A percentile compares a stretch with the other conserved stretches of the same genome.
Evolutionary conservation across 1,140 invertebrate species (phyloP).

Genomic region (Oppia nitens): DNA sequence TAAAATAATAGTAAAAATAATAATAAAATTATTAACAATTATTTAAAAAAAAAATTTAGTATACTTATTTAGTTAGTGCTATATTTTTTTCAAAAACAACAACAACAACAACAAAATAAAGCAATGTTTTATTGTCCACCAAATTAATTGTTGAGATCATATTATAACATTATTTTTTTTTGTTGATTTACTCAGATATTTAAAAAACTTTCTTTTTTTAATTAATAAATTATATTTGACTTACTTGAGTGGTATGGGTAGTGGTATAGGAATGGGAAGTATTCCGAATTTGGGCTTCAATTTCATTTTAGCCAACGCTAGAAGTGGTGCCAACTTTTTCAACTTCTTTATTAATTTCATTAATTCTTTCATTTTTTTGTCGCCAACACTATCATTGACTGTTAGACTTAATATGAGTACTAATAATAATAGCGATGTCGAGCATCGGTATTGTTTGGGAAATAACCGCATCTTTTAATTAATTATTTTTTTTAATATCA

Average conservation of each 20-base stretch:
- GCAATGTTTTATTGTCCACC: no score
- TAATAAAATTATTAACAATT: no score
- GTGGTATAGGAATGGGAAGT: slow-evolving; percentile 11
- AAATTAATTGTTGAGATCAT: no score
- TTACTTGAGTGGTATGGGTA: slow-evolving; percentile 12
- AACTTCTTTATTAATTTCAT: slow-evolving; percentile 8
- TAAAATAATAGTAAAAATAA: no score
- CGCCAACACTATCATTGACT: not conserved
- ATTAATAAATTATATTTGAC: not conserved
- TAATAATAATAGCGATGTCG: not conserved
- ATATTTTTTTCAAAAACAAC: no score
- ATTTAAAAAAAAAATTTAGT: no score
- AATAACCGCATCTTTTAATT: not conserved
- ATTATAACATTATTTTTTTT: no score
- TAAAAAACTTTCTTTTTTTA: no score
- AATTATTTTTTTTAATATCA: no score
- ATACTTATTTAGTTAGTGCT: no score
- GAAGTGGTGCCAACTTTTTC: slow-evolving; percentile 6
- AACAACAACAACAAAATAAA: no score
- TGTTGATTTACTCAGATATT: no score
- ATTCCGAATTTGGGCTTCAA: slow-evolving; percentile 13
- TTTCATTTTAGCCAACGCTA: slow-evolving; percentile 7
- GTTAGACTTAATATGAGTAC: not conserved
- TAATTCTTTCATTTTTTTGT: not conserved
- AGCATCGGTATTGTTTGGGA: not conserved